Evolutionary conservation across 2,888 invertebrate species (phyloP), one percentile per base, ranked within the genome.

Genomic region (Tortrix viridana): DNA sequence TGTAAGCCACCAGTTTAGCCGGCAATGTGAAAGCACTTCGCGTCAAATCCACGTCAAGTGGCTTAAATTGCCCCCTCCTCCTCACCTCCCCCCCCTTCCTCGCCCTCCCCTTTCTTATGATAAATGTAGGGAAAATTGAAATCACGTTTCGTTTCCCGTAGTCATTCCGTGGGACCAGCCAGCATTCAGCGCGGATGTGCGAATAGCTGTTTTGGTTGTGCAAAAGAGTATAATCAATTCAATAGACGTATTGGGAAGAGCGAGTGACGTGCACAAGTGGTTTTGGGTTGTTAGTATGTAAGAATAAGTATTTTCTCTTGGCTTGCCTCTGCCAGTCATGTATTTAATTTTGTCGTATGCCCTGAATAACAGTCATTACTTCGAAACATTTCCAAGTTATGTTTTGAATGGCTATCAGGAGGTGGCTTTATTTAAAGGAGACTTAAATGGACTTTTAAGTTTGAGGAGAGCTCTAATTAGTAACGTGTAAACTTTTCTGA

Each of bases 41-140:
- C 80, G 82, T 85, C 86, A 84, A 85, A 86, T 84, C 75, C 75
- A 74, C 82, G 77, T 86, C 84, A 84, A 86, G 83, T 85, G 81
- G 80, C 78, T 79, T 79, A 80, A 84, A 86, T 85, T 82, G 79
- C 79, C 78, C 77, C 74, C 77, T 58, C 46, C 56, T 46, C 20
- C 37, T 68, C 68, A 32, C 9, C 26, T 12, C 32, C 26, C 26
- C 32, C 32, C 71, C 54, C 63, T n/a, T 56, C 57, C 60, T 58
- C 66, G 55, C 67, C 67, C 57, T 61, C 63, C 38, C 60, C 72
- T 67, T 73, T 69, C 73, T 76, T 82, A 84, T 85, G 82, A 85
- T 84, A 84, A 86, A 87, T 86, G 83, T 80, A 73, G 74, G 78
- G 76, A 80, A 85, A 85, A 86, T 86, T 85, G 81, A 84, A 85